A percentile compares a stretch with the other conserved stretches of the same genome.
These are phyloP conservation scores for Clarias batrachus DNA, from an alignment of 2,113 vertebrate species.

Conservation along the genomic window DNA sequence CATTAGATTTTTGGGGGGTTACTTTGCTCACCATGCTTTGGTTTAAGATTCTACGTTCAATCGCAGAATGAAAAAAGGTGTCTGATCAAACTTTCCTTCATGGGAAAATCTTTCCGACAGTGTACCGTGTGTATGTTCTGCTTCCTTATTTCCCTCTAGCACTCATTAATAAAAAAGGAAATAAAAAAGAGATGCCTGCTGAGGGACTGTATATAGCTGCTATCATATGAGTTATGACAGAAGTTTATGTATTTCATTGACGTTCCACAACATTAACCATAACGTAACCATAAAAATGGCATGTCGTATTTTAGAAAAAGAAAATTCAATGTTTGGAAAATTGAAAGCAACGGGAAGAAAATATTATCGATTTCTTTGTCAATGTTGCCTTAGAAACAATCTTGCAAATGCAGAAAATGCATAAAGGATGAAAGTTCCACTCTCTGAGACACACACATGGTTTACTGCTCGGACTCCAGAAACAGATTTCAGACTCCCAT, in stretches of 20 bases:
- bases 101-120: not conserved
- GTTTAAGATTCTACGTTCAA: not conserved
- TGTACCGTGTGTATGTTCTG: not conserved
- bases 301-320: not conserved
- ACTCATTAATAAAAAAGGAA: not conserved
- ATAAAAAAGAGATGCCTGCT: not conserved
- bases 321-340: not conserved
- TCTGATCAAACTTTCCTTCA: not conserved
- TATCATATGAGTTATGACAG: not conserved
- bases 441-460: no score
- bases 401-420: slow-evolving; percentile 1
- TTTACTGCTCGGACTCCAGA: not conserved
- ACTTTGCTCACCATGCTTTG: not conserved
- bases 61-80: not conserved
- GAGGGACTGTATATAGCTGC: not conserved
- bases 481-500: slow-evolving; percentile 25
- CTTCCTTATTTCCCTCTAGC: not conserved
- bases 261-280: not conserved
- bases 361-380: not conserved
- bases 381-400: not conserved
- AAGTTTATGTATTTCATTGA: not conserved
- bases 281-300: not conserved
- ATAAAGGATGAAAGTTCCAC: not conserved
- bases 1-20: not conserved
- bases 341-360: not conserved